Evolutionary conservation across 2,888 invertebrate species (phyloP).

Genomic region (Megamerina dolium): DNA sequence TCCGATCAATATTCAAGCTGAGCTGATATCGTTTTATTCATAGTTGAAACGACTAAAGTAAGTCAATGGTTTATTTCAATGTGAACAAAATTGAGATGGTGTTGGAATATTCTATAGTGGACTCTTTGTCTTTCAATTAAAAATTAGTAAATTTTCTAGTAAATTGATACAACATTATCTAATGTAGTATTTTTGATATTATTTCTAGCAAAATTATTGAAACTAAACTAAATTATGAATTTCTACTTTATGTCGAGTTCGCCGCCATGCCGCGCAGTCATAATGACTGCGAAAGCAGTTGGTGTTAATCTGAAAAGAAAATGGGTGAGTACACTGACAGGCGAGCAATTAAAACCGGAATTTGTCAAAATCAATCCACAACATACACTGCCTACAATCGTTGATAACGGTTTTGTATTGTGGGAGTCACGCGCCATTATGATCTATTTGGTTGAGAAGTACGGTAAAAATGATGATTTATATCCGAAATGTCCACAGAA

Average conservation of each 20-base stretch:
- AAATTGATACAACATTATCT: too few relatives aligned
- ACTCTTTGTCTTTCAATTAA: too few relatives aligned
- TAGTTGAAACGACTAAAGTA: too few relatives aligned
- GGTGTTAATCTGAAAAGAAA: conserved; percentile 62
- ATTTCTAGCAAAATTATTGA: not conserved
- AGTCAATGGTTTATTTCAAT: too few relatives aligned
- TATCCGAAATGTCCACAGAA: conserved; percentile 69
- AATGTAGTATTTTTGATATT: not conserved
- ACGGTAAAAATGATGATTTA: conserved; percentile 65
- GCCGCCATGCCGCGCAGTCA: conserved; percentile 60
- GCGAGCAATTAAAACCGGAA: conserved; percentile 64
- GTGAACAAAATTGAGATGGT: too few relatives aligned
- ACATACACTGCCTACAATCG: conserved; percentile 75
- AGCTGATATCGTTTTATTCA: too few relatives aligned
- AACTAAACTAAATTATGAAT: conserved; percentile 48
- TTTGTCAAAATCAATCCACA: conserved; percentile 72
- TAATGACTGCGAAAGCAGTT: conserved; percentile 59
- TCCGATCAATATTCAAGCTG: too few relatives aligned
- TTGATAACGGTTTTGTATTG: conserved; percentile 72
- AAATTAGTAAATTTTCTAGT: not conserved
- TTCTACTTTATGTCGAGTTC: conserved; percentile 61
- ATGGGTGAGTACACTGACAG: conserved; percentile 53
- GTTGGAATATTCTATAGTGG: too few relatives aligned
- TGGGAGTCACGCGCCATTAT: conserved; percentile 82
- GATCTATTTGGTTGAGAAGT: conserved; percentile 70